Base-by-base conservation (phyloP, 2,797 vertebrate species). In the Tokudaia tokunoshimensis region DNA sequence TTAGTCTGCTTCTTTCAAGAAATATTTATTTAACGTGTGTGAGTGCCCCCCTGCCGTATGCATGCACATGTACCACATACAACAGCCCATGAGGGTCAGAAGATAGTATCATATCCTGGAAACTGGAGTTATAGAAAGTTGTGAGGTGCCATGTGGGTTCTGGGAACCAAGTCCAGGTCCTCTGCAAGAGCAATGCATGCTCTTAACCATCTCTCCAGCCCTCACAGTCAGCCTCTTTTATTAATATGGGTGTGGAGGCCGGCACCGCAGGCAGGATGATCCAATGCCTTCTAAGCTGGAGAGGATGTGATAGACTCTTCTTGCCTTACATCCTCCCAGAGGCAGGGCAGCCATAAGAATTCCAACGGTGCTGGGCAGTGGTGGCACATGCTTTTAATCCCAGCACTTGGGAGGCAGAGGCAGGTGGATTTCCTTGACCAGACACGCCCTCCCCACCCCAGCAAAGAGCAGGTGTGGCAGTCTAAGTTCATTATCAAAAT, bases 381-480 rank as follows among this genome's bases (percentile, higher is more conserved):
- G 52, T 52, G 52, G 52, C 12, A 12, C 52, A 13, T 10, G 52
- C 52, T 12, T 52, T 52, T 52, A 52, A 13, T 52, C 52, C 52
- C 52, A 52, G 52, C 52, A 52, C 50, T 50, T 52, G 52, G 12
- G 52, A 13, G 52, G 52, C 52, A 13, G 52, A 52, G 52, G 52
- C 50, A 50, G 50, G 8, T 50, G 50, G 50, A 11, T 81, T 84
- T 96, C 94, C 76, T 61, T 1, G n/a, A 85, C 88, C 76, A 94
- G 15, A n/a, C 34, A 19, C 2, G 1, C 34, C 67, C 67, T 70
- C 7, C 7, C 17, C 67, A 70, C 15, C 67, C 67, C 50, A 87
- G 86, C 95, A 63, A 74, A 95, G 87, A 94, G 87, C 91, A 74
- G 84, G 90, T 93, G 52, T 87, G 93, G 90, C 78, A 67, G 72